Conservation (phyloP, 2,888 invertebrate species). For the Eulithis prunata region DNA sequence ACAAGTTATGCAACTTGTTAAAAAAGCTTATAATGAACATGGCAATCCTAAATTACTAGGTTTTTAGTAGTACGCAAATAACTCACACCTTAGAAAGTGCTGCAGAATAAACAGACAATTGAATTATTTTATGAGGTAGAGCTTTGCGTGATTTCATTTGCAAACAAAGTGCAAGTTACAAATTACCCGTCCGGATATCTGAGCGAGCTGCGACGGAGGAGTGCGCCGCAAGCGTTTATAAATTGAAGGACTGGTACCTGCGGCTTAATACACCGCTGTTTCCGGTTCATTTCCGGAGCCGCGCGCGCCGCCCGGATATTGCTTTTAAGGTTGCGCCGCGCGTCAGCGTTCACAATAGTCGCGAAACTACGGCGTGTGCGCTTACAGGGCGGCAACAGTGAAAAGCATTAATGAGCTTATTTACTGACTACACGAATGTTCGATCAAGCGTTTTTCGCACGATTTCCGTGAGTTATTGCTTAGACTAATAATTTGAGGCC, state of each 20-base stretch:
- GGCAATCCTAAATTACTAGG: too few relatives aligned
- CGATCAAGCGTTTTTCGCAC: neutral
- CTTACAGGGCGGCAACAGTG: constrained; percentile 29
- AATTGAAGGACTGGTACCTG: constrained; percentile 84
- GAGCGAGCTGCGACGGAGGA: constrained; percentile 55
- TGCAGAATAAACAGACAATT: neutral
- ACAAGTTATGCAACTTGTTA: too few relatives aligned
- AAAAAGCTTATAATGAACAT: too few relatives aligned
- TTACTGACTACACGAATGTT: neutral
- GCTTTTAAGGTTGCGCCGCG: constrained; percentile 84
- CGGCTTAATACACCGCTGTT: constrained; percentile 85
- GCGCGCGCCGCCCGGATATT: constrained; percentile 84
- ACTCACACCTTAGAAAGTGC: neutral
- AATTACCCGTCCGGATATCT: constrained; percentile 76
- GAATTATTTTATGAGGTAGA: neutral
- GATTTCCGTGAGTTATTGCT: too few relatives aligned
- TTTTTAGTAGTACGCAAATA: neutral
- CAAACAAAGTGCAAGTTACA: constrained; percentile 63
- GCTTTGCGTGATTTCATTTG: constrained; percentile 23
- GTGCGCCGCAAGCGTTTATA: constrained; percentile 80
- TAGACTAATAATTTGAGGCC: too few relatives aligned
- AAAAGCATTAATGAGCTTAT: constrained; percentile 19
- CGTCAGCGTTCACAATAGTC: constrained; percentile 63
- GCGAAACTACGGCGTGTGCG: constrained; percentile 51
- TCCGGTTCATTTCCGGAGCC: constrained; percentile 84